Percentiles rank a stretch among this genome's conserved stretches.
phyloP scores from a whole-genome alignment of 2,797 vertebrate genomes.

The Halcyon badia region DNA sequence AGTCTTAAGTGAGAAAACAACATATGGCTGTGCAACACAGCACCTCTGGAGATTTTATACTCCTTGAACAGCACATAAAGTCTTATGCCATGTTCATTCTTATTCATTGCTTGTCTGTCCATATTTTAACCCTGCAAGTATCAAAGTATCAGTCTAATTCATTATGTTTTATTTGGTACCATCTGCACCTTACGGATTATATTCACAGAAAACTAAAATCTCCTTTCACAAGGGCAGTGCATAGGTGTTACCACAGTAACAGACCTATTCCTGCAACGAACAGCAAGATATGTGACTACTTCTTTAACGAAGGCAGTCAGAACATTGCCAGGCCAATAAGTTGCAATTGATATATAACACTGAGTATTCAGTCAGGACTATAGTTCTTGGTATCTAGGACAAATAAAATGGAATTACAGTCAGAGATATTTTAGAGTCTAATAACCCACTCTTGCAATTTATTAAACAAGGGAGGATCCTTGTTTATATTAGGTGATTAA shows the following conservation, averaged over 20 bases:
- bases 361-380: background rate
- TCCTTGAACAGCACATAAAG: conserved; percentile 33
- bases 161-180: conserved; percentile 66
- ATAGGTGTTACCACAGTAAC: background rate
- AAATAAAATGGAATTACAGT: background rate
- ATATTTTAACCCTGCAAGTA: conserved; percentile 72
- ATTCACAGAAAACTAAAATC: conserved; percentile 61
- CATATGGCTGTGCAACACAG: conserved; percentile 66
- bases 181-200: conserved; percentile 18
- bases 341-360: background rate
- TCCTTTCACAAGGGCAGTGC: conserved; percentile 52
- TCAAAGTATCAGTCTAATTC: conserved; percentile 56
- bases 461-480: background rate
- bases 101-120: conserved; percentile 57
- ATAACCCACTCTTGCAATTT: background rate
- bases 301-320: background rate
- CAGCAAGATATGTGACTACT: background rate
- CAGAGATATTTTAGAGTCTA: background rate
- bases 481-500: conserved; percentile 49
- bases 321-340: background rate
- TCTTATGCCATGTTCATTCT: conserved; percentile 48
- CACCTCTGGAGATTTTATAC: conserved; percentile 63
- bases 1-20: conserved; percentile 39
- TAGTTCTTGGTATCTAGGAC: background rate
- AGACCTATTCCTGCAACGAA: background rate